Base-by-base conservation (phyloP, 2,797 vertebrate species). In the Falco cherrug region DNA sequence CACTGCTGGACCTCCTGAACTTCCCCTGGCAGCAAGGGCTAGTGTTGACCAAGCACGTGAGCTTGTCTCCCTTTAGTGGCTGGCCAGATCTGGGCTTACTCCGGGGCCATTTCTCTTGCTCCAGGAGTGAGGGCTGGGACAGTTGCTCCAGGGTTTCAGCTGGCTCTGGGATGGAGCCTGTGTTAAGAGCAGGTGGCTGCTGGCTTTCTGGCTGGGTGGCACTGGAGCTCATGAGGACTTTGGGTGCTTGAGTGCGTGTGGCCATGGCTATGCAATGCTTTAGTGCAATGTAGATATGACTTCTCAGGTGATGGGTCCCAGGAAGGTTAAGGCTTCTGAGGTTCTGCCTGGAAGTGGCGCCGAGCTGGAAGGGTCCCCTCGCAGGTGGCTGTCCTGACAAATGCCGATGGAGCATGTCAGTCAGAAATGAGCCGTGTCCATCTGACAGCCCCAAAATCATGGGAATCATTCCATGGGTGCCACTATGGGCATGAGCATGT, bases 31-130 rank as follows among this genome's bases (percentile, higher is more conserved):
- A 86, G n/a, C 24, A 54, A n/a, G 24, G 9, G 8, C 21, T 45
- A 5, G 16, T 13, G n/a, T 45, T 84, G 59, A 51, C 43, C 67
- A 76, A 53, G 51, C 17, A 6, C 26, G 70, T 87, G 63, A 74
- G 59, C 15, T 25, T 95, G 88, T 95, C 91, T 96, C 93, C 90
- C 74, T 93, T 74, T 94, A n/a, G 26, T 84, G 85, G 39, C 60
- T 67, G 83, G 51, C 74, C 74, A 48, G 61, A 75, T 60, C 47
- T 73, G 61, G 89, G 37, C 68, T 77, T 89, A 17, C 20, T 60
- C 24, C 76, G 87, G 79, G 76, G 20, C 84, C 37, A 65, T 70
- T 87, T 82, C 5, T 0, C 21, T 69, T 77, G 37, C 45, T 67
- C 24, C 41, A 21, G n/a, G 11, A 8, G 4, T 88, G 26, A 73